A percentile compares a stretch with the other conserved stretches of the same genome.
phyloP scores from a whole-genome alignment of 2,888 invertebrate species.

The Acrocyrtus sp. region DNA sequence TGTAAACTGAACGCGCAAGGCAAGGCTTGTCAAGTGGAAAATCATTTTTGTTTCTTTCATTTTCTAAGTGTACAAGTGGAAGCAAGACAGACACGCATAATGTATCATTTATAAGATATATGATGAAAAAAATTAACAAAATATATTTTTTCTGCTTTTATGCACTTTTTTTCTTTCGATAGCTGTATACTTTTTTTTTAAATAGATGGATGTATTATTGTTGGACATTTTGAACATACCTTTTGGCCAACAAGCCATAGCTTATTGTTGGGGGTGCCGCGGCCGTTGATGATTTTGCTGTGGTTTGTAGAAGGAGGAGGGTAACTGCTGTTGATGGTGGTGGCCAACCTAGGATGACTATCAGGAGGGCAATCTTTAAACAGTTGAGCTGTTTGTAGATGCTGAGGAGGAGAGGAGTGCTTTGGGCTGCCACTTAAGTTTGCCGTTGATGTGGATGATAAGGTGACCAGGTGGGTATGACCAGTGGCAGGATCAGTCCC shows the following conservation, averaged over 20 bases:
- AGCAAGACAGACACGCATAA: conserved; percentile 47
- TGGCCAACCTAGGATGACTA: conserved; percentile 51
- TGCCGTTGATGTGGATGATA: background rate
- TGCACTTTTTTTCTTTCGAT: conserved; percentile 26
- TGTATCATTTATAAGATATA: conserved; percentile 26
- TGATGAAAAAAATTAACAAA: conserved; percentile 7
- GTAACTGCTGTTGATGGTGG: too few relatives aligned
- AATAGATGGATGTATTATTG: background rate
- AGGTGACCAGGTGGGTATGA: too few relatives aligned
- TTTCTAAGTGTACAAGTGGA: conserved; percentile 27
- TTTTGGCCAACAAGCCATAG: conserved; percentile 49
- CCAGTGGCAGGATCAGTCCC: conserved; percentile 10
- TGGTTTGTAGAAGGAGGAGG: conserved; percentile 28
- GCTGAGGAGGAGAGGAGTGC: conserved; percentile 3
- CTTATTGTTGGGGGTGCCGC: conserved; percentile 31
- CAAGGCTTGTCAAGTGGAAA: conserved; percentile 49
- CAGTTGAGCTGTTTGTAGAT: conserved; percentile 29
- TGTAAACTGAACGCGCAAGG: too few relatives aligned
- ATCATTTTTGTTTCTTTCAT: conserved; percentile 21
- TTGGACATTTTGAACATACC: conserved; percentile 22
- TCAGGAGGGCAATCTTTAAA: conserved; percentile 42
- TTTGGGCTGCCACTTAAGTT: background rate
- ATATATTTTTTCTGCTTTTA: conserved; percentile 34
- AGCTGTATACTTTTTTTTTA: background rate
- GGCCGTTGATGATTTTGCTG: too few relatives aligned